These are phyloP conservation scores for Nymphalis c-album DNA, from an alignment of 2,888 invertebrate species.

Conservation along the genomic window DNA sequence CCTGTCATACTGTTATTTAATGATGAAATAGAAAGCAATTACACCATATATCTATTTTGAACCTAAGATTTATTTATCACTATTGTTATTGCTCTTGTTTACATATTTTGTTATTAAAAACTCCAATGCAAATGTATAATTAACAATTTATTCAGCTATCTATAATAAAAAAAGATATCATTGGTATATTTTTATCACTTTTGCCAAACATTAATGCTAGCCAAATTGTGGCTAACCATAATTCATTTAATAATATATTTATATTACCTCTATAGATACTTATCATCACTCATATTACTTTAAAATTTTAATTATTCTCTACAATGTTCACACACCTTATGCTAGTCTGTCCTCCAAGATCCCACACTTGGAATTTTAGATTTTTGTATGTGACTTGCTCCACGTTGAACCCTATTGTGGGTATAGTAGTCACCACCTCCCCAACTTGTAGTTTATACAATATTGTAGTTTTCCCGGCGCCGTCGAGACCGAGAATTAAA, in stretches of 20 bases:
- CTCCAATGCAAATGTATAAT: no score
- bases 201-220: not conserved
- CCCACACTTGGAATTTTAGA: constrained; percentile 99
- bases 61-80: no score
- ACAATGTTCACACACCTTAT: constrained; percentile 87
- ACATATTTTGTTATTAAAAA: no score
- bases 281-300: not conserved
- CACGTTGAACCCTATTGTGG: constrained; percentile 99
- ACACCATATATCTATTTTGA: no score
- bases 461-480: constrained; percentile 99
- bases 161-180: no score
- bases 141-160: no score
- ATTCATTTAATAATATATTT: no score
- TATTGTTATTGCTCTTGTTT: no score
- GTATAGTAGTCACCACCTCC: constrained; percentile 98
- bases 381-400: constrained; percentile 99
- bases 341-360: constrained; percentile 99
- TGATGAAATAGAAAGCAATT: no score
- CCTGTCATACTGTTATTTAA: no score
- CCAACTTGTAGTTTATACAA: constrained; percentile 98
- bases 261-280: no score
- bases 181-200: not conserved
- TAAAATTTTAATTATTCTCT: not conserved
- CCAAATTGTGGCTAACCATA: no score
- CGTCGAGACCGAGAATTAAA: constrained; percentile 97